phyloP scores from a whole-genome alignment of 1,140 invertebrate species.

The Trissolcus basalis region DNA sequence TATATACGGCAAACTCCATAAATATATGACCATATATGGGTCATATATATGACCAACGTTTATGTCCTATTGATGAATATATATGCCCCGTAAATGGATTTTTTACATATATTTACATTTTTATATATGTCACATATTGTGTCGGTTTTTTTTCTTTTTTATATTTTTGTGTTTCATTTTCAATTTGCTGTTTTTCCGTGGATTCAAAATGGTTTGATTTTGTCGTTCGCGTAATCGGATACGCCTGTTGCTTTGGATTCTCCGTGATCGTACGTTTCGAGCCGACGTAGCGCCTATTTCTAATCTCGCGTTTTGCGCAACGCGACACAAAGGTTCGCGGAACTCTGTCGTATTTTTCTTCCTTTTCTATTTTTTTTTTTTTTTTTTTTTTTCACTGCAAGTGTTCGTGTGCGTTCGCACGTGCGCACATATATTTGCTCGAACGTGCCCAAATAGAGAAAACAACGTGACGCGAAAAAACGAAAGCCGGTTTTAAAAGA shows the following conservation, averaged over 20 bases:
- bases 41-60: too few relatives aligned
- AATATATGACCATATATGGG: too few relatives aligned
- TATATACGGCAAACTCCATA: too few relatives aligned
- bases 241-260: slow-evolving; percentile 32
- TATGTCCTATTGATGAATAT: too few relatives aligned
- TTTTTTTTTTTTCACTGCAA: neutral
- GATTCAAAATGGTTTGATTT: slow-evolving; percentile 9
- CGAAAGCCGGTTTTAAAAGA: slow-evolving; percentile 39
- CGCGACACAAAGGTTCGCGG: slow-evolving; percentile 36
- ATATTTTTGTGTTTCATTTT: too few relatives aligned
- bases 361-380: neutral
- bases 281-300: slow-evolving; percentile 40
- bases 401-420: neutral
- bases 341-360: slow-evolving; percentile 24
- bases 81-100: too few relatives aligned
- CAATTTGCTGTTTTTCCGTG: too few relatives aligned
- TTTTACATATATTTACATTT: too few relatives aligned
- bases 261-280: slow-evolving; percentile 18
- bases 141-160: too few relatives aligned
- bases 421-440: slow-evolving; percentile 4
- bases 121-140: too few relatives aligned
- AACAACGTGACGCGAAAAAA: slow-evolving; percentile 20
- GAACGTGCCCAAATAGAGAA: slow-evolving; percentile 44
- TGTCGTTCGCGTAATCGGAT: slow-evolving; percentile 42
- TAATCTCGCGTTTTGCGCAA: slow-evolving; percentile 50